Base-by-base conservation (phyloP, 2,888 invertebrate genomes). In the Serrognathus titanus region DNA sequence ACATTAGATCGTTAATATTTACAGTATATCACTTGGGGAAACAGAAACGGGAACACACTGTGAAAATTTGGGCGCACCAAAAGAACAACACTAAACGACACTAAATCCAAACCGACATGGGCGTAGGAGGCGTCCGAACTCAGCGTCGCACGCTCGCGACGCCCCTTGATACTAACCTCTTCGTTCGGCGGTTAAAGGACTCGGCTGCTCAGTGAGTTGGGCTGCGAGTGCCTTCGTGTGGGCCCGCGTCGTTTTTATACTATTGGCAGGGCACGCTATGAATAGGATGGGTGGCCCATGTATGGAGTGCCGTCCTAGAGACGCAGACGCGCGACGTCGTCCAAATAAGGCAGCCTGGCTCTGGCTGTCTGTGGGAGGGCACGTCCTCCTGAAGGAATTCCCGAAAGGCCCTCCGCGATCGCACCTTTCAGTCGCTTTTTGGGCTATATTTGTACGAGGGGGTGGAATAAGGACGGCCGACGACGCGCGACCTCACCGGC, bases 131-230 rank as follows among this genome's bases (percentile, higher is more conserved):
- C 95, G 80, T 91, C 88, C 83, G 96, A 94, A 73, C 89, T 88
- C 80, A 93, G 92, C 79, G 90, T 85, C 78, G 90, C 90, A 79
- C 95, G 94, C 80, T 95, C 94, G 87, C 95, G 94, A 85, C 92
- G 92, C 92, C 92, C 91, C 81, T 86, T 91, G 87, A 61, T 61
- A 63, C 63, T 48, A 63, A 63, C 63, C 63, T 63, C 24, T 31
- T 31, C 51, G 61, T 59, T 56, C 52, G 67, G 68, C 68, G 63
- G 67, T 31, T 31, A 66, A 67, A 66, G 68, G 69, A 70, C 69
- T 69, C 69, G 68, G 69, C 70, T 68, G 68, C 69, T 69, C 60
- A 66, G 65, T 66, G 64, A 66, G 65, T 61, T 66, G 64, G 63
- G 68, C 68, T 69, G 69, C 69, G 69, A 69, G 69, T 69, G 69